phyloP scores from a whole-genome alignment of 2,113 vertebrate genomes.

The Coryphaenoides rupestris region DNA sequence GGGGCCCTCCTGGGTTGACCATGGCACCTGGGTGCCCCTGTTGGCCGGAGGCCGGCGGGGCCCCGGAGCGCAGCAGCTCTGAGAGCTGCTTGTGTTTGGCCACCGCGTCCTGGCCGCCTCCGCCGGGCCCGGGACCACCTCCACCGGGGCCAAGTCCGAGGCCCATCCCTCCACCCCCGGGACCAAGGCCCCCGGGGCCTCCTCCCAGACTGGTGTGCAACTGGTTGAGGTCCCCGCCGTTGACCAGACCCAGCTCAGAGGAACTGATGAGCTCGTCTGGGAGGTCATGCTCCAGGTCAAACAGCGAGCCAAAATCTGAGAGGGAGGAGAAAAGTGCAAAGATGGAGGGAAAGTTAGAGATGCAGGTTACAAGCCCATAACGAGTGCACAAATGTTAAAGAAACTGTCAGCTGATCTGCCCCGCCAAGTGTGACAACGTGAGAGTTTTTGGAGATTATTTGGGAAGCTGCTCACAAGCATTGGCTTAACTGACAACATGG shows the following conservation, averaged over 20 bases:
- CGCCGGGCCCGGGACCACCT: constrained; percentile 47
- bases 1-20: constrained; percentile 64
- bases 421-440: no score
- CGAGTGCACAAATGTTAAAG: constrained; percentile 8
- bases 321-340: constrained; percentile 33
- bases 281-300: constrained; percentile 96
- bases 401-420: constrained; percentile 22
- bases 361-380: background rate
- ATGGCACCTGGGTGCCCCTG: constrained; percentile 76
- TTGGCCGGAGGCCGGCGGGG: constrained; percentile 63
- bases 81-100: constrained; percentile 99
- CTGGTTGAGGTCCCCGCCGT: constrained; percentile 92
- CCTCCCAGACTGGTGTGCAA: constrained; percentile 86
- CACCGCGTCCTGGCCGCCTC: constrained; percentile 84
- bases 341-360: constrained; percentile 10
- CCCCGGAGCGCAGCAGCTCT: constrained; percentile 88
- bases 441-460: no score
- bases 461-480: no score
- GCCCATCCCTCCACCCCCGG: constrained; percentile 59
- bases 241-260: constrained; percentile 85
- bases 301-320: constrained; percentile 91
- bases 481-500: no score
- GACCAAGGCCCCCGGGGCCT: constrained; percentile 60
- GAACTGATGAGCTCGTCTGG: constrained; percentile 97
- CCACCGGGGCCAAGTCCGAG: constrained; percentile 70